These are phyloP conservation scores for Cremastinae sp. DNA, from an alignment of 2,888 invertebrate genomes.

Conservation along the genomic window DNA sequence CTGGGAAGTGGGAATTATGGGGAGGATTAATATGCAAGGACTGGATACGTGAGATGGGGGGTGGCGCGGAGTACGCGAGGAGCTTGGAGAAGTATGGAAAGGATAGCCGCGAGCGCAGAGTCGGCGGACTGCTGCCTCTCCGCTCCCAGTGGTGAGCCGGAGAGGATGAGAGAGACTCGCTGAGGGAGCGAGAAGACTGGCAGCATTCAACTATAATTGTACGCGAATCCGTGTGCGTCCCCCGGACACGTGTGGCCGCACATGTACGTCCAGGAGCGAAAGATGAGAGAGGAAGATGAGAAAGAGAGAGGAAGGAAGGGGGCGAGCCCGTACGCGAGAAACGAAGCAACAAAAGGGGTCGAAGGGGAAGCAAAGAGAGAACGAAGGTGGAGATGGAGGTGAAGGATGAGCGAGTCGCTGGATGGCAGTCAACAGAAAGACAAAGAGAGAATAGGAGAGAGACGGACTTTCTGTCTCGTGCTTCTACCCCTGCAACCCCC, in stretches of 20 bases:
- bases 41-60: slow-evolving; percentile 79
- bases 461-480: slow-evolving; percentile 73
- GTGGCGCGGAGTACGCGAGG: slow-evolving; percentile 43
- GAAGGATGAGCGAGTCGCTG: slow-evolving; percentile 58
- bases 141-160: slow-evolving; percentile 52
- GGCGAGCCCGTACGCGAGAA: slow-evolving; percentile 64
- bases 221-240: slow-evolving; percentile 11
- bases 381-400: slow-evolving; percentile 61
- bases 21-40: slow-evolving; percentile 81
- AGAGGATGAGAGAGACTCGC: slow-evolving; percentile 35
- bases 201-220: slow-evolving; percentile 65
- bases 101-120: slow-evolving; percentile 57
- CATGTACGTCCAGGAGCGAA: slow-evolving; percentile 39
- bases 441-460: slow-evolving; percentile 67
- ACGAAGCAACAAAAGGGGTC: slow-evolving; percentile 79
- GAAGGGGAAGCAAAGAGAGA: slow-evolving; percentile 74
- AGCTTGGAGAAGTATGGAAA: slow-evolving; percentile 44
- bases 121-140: slow-evolving; percentile 54
- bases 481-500: slow-evolving; percentile 20
- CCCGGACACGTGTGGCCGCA: slow-evolving; percentile 28
- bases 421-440: slow-evolving; percentile 56
- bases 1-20: slow-evolving; percentile 81
- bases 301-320: slow-evolving; percentile 57
- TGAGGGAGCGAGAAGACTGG: slow-evolving; percentile 56
- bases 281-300: slow-evolving; percentile 41